Evolutionary conservation across 2,797 vertebrate species (phyloP).

Genomic region (Gallinago stenura): DNA sequence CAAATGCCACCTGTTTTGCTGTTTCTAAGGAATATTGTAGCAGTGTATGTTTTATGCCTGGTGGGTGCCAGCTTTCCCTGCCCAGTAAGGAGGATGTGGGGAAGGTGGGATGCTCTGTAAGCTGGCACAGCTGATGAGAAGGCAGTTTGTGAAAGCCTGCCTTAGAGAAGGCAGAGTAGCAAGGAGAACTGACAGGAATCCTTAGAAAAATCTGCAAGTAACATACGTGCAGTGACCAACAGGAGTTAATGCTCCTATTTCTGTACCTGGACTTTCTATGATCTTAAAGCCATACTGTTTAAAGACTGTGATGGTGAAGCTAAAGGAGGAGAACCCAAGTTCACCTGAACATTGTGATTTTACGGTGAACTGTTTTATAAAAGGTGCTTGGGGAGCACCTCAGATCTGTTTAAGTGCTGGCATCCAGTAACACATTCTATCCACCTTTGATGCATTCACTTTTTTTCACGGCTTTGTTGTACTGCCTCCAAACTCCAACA

Average conservation of each 20-base stretch:
- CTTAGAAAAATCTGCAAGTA: neutral
- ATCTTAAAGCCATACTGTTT: neutral
- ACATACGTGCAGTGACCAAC: neutral
- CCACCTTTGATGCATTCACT: neutral
- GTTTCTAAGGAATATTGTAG: neutral
- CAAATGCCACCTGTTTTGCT: neutral
- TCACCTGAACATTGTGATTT: neutral
- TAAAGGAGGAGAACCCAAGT: neutral
- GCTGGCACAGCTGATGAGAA: neutral
- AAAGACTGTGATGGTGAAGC: neutral
- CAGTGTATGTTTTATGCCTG: neutral
- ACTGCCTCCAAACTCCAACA: neutral
- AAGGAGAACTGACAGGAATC: neutral
- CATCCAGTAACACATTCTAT: neutral
- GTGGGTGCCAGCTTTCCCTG: neutral
- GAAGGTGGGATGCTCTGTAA: neutral
- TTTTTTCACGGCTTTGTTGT: slow-evolving; percentile 1
- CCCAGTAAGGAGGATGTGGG: neutral
- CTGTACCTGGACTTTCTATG: neutral
- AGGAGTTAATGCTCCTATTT: neutral
- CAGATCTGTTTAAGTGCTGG: neutral
- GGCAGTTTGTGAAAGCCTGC: neutral
- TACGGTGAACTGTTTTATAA: neutral
- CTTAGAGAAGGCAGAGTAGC: neutral
- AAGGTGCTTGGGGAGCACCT: neutral